A percentile compares a stretch with the other conserved stretches of the same genome.
Conservation (phyloP, 2,888 invertebrate genomes). For the Scaptodrosophila latifasciaeformis region DNA sequence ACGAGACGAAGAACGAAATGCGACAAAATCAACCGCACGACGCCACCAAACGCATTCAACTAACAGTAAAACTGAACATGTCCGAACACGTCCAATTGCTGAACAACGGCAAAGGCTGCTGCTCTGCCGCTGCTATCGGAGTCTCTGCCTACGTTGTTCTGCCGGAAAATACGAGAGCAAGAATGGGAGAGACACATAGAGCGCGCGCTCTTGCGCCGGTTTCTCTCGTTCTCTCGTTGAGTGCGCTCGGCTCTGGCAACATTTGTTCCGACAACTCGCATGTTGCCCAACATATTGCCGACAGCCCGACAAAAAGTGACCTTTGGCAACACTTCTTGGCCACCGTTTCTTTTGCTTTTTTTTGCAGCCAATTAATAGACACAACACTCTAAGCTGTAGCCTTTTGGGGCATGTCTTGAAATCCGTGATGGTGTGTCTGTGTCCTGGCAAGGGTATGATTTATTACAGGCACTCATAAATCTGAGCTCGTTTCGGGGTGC, state of each 20-base stretch:
- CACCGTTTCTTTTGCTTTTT: conserved; percentile 32
- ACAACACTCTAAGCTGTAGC: too few species aligned
- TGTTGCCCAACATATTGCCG: conserved; percentile 36
- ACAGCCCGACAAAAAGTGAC: conserved; percentile 43
- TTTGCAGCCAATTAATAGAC: conserved; percentile 64
- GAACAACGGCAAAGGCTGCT: too few species aligned
- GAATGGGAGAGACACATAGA: too few species aligned
- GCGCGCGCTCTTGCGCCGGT: not conserved
- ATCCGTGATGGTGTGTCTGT: conserved; percentile 7
- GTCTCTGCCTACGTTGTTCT: too few species aligned
- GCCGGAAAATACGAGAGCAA: too few species aligned
- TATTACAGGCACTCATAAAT: conserved; percentile 62
- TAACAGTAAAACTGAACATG: conserved; percentile 55
- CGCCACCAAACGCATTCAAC: conserved; percentile 44
- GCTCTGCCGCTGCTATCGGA: conserved; percentile 14
- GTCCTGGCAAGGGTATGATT: conserved; percentile 42
- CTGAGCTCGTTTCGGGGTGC: conserved; percentile 24
- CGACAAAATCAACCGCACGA: conserved; percentile 27
- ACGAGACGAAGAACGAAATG: conserved; percentile 1
- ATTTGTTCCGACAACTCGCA: not conserved
- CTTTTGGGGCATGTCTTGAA: not conserved
- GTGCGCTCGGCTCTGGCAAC: conserved; percentile 6
- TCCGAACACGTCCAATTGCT: too few species aligned
- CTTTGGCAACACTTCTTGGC: conserved; percentile 55
- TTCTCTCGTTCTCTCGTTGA: conserved; percentile 4